Percentiles rank a stretch among this genome's conserved stretches.
Conservation (phyloP, 2,113 vertebrate genomes). For the Kryptolebias marmoratus region DNA sequence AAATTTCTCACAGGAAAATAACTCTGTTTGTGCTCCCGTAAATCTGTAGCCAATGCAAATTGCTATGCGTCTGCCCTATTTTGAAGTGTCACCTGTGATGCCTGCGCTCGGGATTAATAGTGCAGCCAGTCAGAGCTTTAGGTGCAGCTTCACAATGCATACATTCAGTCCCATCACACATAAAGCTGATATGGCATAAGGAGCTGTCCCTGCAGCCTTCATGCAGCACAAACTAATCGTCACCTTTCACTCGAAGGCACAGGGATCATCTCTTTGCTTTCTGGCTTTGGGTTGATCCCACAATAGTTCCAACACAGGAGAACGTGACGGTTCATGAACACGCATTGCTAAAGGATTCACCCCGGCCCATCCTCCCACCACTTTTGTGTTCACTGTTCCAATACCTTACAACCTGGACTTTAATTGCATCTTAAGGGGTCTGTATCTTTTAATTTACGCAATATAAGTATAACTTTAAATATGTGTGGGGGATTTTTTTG, state of each 20-base stretch:
- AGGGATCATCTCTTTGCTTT: slow-evolving; percentile 39
- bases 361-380: no score
- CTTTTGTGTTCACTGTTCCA: no score
- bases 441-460: no score
- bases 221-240: slow-evolving; percentile 32
- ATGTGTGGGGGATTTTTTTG: no score
- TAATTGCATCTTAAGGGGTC: no score
- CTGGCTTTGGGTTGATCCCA: slow-evolving; percentile 10
- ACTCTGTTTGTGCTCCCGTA: slow-evolving; percentile 40
- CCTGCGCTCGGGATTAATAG: slow-evolving; percentile 41
- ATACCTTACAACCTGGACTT: no score
- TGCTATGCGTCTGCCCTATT: slow-evolving; percentile 24
- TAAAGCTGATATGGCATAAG: slow-evolving; percentile 32
- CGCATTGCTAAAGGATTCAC: background rate
- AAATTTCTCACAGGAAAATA: slow-evolving; percentile 22
- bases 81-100: slow-evolving; percentile 33
- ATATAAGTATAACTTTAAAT: no score
- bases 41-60: slow-evolving; percentile 48
- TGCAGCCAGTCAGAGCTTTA: slow-evolving; percentile 10
- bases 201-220: slow-evolving; percentile 8
- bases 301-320: background rate
- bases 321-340: background rate
- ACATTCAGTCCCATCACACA: slow-evolving; percentile 14
- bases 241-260: slow-evolving; percentile 20
- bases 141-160: background rate